Evolutionary conservation across 2,888 invertebrate genomes (phyloP).

Genomic region (Nomada ruficornis): DNA sequence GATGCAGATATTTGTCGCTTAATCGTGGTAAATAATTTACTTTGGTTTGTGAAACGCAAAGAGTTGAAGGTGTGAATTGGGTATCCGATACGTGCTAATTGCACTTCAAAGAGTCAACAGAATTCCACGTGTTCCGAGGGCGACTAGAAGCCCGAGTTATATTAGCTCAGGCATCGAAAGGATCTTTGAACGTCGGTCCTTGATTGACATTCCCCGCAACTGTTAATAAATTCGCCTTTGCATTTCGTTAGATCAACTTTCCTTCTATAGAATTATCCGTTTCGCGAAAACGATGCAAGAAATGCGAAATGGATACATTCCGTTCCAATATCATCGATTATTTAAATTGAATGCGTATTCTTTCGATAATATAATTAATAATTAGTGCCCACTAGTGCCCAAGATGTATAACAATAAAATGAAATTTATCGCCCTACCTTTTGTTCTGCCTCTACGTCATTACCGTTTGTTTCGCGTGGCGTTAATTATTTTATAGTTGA

Average conservation of each 20-base stretch:
- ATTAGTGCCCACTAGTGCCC: no score
- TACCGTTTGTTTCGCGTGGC: background rate
- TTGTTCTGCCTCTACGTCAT: background rate
- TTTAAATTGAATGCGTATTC: background rate
- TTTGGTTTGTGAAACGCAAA: background rate
- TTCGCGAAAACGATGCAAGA: background rate
- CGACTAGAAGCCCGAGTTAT: conserved; percentile 6
- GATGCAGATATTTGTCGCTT: conserved; percentile 9
- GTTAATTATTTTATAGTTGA: background rate
- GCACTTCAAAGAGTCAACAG: conserved; percentile 40
- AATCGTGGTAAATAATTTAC: conserved; percentile 38
- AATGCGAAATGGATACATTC: conserved; percentile 1
- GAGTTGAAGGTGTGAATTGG: conserved; percentile 42
- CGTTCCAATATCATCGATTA: background rate
- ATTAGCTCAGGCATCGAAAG: background rate
- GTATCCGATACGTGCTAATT: conserved; percentile 42
- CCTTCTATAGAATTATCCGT: background rate
- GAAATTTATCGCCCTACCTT: background rate
- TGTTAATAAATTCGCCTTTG: background rate
- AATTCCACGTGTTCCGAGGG: conserved; percentile 22
- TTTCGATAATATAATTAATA: background rate
- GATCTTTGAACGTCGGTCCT: conserved; percentile 8
- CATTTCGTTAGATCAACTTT: background rate
- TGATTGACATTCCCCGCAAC: conserved; percentile 13
- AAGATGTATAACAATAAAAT: no score